Evolutionary conservation across 2,797 vertebrate species (phyloP), one percentile per base, ranked within the genome.

Genomic region (Etheostoma nigrum): DNA sequence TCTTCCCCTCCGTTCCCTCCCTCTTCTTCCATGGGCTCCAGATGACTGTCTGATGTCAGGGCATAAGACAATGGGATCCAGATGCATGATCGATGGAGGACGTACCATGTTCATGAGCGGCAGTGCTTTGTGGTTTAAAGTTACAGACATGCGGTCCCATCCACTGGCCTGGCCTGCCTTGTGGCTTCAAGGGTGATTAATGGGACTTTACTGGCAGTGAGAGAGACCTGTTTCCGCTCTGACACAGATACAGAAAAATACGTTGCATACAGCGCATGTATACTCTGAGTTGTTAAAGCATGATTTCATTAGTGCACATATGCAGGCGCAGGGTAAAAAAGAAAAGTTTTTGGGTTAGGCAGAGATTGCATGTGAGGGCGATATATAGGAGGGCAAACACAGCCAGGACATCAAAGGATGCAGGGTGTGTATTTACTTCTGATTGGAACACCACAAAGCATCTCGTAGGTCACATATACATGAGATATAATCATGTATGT

Each of bases 1-100:
- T 80, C 79, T 89, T 85, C 84, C 81, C 70, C 80, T 77, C 65
- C 23, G 7, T 67, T 84, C 79, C 84, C 76, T 78, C 85, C 72
- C 80, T 82, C 61, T 48, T 83, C 74, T 75, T 92, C 87, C 86
- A 87, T 75, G 83, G 74, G 84, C 82, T 91, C 91, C 91, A 91
- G 91, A 94, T 92, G 91, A 92, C 86, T 92, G 85, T 92, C 86
- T 92, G 90, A 84, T 89, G 89, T 90, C 23, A 62, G 86, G 90
- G 90, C 89, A 89, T 48, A 68, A 92, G 78, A 90, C 94, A 94
- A 95, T 94, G 67, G 76, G 87, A 93, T 94, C 92, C 94, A 95
- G 93, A 94, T 94, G 93, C 67, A 21, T 92, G 93, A 94, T 93
- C 82, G 88, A 93, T 92, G 90, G 87, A 72, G 86, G 82, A 92